phyloP scores from a whole-genome alignment of 2,888 invertebrate genomes.

The Macrosoma leucophasiata region DNA sequence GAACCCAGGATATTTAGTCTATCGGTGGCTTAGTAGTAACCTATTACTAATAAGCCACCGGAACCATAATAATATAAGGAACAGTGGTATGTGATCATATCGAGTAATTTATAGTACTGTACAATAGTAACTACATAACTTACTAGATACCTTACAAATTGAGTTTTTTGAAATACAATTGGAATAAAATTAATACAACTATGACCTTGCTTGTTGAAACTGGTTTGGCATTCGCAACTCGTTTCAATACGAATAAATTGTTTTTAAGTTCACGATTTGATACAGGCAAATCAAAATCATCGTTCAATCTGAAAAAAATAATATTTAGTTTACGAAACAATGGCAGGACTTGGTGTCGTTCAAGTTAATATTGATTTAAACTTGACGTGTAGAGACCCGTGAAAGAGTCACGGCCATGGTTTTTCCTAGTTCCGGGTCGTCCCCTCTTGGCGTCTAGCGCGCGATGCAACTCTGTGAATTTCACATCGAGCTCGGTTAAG shows the following conservation, averaged over 20 bases:
- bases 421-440: constrained; percentile 58
- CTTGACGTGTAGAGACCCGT: neutral
- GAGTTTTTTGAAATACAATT: constrained; percentile 35
- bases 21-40: no score
- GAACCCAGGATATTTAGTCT: no score
- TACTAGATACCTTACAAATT: no score
- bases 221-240: constrained; percentile 58
- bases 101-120: no score
- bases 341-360: no score
- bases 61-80: no score
- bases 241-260: constrained; percentile 35
- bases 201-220: constrained; percentile 60
- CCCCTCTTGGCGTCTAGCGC: constrained; percentile 48
- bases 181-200: constrained; percentile 45
- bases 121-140: no score
- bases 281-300: constrained; percentile 4
- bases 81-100: no score
- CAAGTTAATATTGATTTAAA: no score
- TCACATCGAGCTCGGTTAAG: constrained; percentile 63
- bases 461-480: constrained; percentile 56
- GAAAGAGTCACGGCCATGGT: constrained; percentile 48
- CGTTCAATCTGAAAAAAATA: neutral
- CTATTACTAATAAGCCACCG: no score
- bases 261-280: constrained; percentile 19
- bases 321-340: no score